Evolutionary conservation across 1,140 invertebrate species (phyloP).

Genomic region (Aphis craccivora): DNA sequence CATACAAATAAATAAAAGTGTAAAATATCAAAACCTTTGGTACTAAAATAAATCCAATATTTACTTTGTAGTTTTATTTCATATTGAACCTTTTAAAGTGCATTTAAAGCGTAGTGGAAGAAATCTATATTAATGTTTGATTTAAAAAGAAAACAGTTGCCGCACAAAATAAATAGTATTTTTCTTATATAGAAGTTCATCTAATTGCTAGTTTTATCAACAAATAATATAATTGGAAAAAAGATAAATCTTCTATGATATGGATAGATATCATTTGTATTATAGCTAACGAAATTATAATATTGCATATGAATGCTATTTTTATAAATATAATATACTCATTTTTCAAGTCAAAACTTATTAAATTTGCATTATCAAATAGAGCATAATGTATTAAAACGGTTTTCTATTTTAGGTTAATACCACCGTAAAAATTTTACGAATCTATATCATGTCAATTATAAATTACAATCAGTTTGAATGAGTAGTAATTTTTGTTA

Average conservation of each 20-base stretch:
- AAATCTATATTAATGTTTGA: neutral
- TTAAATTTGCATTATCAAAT: no score
- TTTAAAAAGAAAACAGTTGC: neutral
- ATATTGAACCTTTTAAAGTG: neutral
- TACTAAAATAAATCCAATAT: conserved; percentile 2
- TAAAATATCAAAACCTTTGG: neutral
- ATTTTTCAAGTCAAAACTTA: no score
- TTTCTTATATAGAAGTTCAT: neutral
- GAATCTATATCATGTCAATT: neutral
- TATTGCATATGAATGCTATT: neutral
- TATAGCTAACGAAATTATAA: no score
- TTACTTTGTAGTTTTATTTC: conserved; percentile 1
- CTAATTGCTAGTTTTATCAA: no score
- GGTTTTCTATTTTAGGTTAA: no score
- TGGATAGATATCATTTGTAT: no score
- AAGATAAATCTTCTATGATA: neutral
- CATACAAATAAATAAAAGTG: neutral
- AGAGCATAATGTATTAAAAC: neutral
- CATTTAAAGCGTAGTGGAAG: no score
- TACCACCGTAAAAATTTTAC: neutral
- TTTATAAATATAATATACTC: neutral
- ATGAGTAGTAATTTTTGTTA: neutral
- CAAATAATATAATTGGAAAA: neutral
- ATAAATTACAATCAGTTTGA: neutral
- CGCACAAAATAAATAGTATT: neutral